A percentile compares a stretch with the other conserved stretches of the same genome.
These are phyloP conservation scores for Parascotia fuliginaria DNA, from an alignment of 2,888 invertebrate genomes.

Conservation along the genomic window DNA sequence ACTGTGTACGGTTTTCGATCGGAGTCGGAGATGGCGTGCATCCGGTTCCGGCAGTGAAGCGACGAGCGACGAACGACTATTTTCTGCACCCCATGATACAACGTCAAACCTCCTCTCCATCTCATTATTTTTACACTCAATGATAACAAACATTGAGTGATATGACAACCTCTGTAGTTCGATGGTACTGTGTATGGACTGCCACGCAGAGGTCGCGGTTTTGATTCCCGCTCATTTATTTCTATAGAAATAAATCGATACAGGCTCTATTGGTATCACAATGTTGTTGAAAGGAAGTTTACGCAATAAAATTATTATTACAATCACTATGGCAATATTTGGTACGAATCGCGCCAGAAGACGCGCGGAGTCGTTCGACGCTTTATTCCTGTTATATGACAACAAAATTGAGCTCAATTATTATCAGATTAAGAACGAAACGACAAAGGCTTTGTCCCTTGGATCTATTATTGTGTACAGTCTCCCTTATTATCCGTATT, in stretches of 20 bases:
- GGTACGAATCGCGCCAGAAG: conserved; percentile 31
- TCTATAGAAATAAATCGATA: conserved; percentile 12
- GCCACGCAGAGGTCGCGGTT: no score
- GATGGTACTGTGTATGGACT: no score
- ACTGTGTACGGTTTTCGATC: conserved; percentile 47
- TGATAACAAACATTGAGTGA: conserved; percentile 32
- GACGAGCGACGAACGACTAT: no score
- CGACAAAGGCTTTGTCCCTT: conserved; percentile 50
- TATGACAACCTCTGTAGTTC: conserved; percentile 15
- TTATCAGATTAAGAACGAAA: conserved; percentile 60
- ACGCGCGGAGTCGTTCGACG: conserved; percentile 29
- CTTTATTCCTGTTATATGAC: conserved; percentile 53
- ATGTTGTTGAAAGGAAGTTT: conserved; percentile 30
- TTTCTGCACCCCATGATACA: no score
- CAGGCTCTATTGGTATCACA: conserved; percentile 20
- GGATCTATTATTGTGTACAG: conserved; percentile 45
- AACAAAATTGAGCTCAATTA: conserved; percentile 62
- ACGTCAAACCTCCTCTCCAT: conserved; percentile 38
- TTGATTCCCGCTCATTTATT: no score
- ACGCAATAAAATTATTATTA: conserved; percentile 43
- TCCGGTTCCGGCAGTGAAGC: conserved; percentile 52
- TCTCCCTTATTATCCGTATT: conserved; percentile 44
- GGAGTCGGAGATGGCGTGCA: conserved; percentile 53
- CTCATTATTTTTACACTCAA: conserved; percentile 48
- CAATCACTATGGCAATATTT: conserved; percentile 43